Percentiles rank a stretch among this genome's conserved stretches.
Conservation (phyloP, 2,888 invertebrate species). For the Stenoptilia bipunctidactyla region DNA sequence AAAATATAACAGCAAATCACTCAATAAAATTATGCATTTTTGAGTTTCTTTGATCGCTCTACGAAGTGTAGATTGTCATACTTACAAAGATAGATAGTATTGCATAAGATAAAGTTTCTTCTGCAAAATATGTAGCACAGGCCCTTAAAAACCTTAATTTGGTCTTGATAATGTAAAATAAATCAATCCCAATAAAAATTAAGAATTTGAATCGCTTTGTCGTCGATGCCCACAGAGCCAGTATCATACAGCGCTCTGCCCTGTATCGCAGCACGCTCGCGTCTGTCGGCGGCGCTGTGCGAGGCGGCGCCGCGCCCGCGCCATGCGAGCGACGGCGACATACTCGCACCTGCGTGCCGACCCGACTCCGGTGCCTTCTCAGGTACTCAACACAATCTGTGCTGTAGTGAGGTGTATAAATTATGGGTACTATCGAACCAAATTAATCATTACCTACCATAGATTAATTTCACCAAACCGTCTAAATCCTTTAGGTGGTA, state of each 20-base stretch:
- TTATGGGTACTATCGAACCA: too few species aligned
- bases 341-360: conserved; percentile 42
- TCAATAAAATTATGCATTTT: too few species aligned
- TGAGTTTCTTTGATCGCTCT: too few species aligned
- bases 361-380: conserved; percentile 60
- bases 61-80: too few species aligned
- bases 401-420: neutral
- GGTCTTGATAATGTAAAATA: neutral
- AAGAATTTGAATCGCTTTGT: neutral
- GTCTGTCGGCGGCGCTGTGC: conserved; percentile 4
- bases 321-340: conserved; percentile 54
- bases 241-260: conserved; percentile 7
- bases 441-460: too few species aligned
- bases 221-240: conserved; percentile 3
- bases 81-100: too few species aligned
- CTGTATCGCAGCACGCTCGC: neutral
- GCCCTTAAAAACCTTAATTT: neutral
- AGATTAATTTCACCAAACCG: too few species aligned
- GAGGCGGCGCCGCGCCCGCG: conserved; percentile 23
- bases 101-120: too few species aligned
- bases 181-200: neutral
- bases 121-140: too few species aligned
- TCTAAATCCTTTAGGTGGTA: too few species aligned
- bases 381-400: too few species aligned
- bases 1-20: too few species aligned